Evolutionary conservation across 2,888 invertebrate species (phyloP), one percentile per base, ranked within the genome.

Genomic region (Lottia gigantea): DNA sequence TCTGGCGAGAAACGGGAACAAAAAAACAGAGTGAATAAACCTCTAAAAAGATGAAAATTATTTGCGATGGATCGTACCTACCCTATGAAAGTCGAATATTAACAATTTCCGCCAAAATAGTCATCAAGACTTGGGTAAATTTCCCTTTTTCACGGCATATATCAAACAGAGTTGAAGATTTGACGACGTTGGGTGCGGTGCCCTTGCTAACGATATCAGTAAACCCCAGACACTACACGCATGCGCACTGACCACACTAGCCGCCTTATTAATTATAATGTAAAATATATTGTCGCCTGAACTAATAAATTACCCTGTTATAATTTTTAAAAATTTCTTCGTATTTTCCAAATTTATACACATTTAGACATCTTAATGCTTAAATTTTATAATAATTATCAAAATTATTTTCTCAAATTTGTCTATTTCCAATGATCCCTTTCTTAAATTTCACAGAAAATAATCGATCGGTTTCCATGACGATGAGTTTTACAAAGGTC

Each of bases 211-310:
- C 68, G 71, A 65, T 71, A 69, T 67, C 49, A 65, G 65, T 66
- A 73, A 76, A 71, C 79, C 83, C 84, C 83, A 81, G 79, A 83
- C 76, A 77, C 71, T 64, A 72, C 46, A 77, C 82, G 83, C 82
- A 78, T 79, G 82, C 83, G 80, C 80, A 73, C n/a, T 64, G 23
- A 64, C 23, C 16, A 46, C 45, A 40, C 26, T 25, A 62, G 67
- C 69, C 74, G 70, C 64, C 70, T 68, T 68, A 40, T 49, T 74
- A 45, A 71, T 73, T 73, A 73, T 65, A 66, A 72, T 67, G 64
- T 49, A 55, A 64, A 64, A 55, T 55, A 23, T 23, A 55, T 55
- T 55, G 26, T 23, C 25, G 26, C 25, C 46, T 25, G 2, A 61
- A 23, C 25, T 23, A 11, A 23, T 23, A 61, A 19, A 25, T 19